These are phyloP conservation scores for Agrotis puta DNA, from an alignment of 2,888 invertebrate genomes.

Conservation along the genomic window DNA sequence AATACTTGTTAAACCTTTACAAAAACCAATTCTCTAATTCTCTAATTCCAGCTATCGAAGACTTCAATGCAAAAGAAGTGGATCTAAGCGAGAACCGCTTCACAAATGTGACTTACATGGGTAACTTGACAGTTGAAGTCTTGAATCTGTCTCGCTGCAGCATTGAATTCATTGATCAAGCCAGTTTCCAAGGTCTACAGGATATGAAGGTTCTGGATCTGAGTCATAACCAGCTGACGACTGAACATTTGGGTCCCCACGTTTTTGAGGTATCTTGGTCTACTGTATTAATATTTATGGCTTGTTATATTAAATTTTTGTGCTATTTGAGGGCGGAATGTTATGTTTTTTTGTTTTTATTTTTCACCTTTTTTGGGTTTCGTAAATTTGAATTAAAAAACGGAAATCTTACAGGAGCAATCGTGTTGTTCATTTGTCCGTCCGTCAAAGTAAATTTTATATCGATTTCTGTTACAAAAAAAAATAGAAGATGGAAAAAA, in stretches of 20 bases:
- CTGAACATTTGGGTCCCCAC: slow-evolving; percentile 91
- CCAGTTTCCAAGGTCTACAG: slow-evolving; percentile 92
- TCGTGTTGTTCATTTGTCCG: no score
- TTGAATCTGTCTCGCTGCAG: slow-evolving; percentile 92
- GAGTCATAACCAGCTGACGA: slow-evolving; percentile 92
- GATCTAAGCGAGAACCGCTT: slow-evolving; percentile 87
- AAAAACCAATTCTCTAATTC: no score
- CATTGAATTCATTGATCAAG: slow-evolving; percentile 91
- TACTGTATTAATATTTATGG: background rate
- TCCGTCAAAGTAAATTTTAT: no score
- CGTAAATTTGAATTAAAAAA: background rate
- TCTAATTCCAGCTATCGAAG: slow-evolving; percentile 73
- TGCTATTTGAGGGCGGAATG: slow-evolving; percentile 13
- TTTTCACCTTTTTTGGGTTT: slow-evolving; percentile 4
- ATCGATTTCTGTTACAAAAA: no score
- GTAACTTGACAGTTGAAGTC: slow-evolving; percentile 87
- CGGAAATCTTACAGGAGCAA: no score
- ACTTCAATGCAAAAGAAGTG: slow-evolving; percentile 79
- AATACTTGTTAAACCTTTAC: no score
- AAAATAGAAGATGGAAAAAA: no score
- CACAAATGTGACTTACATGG: slow-evolving; percentile 88
- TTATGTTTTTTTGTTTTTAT: slow-evolving; percentile 18
- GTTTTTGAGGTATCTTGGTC: slow-evolving; percentile 92
- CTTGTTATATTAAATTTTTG: slow-evolving; percentile 32
- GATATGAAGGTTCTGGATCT: slow-evolving; percentile 92